phyloP scores from a whole-genome alignment of 2,888 invertebrate genomes.

The Epinotia bilunana region DNA sequence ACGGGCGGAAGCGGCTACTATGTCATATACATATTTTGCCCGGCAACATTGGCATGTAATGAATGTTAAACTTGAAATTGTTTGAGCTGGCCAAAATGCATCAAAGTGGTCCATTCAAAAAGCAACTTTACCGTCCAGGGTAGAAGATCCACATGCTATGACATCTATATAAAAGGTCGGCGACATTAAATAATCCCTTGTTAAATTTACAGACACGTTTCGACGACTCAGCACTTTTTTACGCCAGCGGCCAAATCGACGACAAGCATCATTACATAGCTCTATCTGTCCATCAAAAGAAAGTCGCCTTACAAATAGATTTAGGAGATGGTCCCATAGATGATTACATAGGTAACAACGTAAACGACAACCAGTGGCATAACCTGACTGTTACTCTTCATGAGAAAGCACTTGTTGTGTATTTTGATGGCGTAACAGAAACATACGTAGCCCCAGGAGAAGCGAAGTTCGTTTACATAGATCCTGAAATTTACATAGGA shows the following conservation, averaged over 20 bases:
- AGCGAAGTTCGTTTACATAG: slow-evolving; percentile 90
- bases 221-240: slow-evolving; percentile 96
- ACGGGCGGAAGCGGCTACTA: too few species aligned
- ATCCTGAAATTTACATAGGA: slow-evolving; percentile 97
- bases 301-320: slow-evolving; percentile 93
- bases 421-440: slow-evolving; percentile 89
- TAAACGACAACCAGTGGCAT: slow-evolving; percentile 93
- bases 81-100: too few species aligned
- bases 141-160: too few species aligned
- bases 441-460: slow-evolving; percentile 89
- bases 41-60: background rate
- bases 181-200: background rate
- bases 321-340: slow-evolving; percentile 92
- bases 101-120: too few species aligned
- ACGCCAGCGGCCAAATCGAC: slow-evolving; percentile 95
- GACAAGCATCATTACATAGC: slow-evolving; percentile 96
- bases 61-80: too few species aligned
- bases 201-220: slow-evolving; percentile 88
- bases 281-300: slow-evolving; percentile 92
- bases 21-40: background rate
- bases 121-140: too few species aligned
- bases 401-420: slow-evolving; percentile 88
- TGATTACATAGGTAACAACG: slow-evolving; percentile 87
- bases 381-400: slow-evolving; percentile 94
- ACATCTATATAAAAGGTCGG: too few species aligned